Evolutionary conservation across 2,797 vertebrate species (phyloP).

Genomic region (Rhinophrynus dorsalis): DNA sequence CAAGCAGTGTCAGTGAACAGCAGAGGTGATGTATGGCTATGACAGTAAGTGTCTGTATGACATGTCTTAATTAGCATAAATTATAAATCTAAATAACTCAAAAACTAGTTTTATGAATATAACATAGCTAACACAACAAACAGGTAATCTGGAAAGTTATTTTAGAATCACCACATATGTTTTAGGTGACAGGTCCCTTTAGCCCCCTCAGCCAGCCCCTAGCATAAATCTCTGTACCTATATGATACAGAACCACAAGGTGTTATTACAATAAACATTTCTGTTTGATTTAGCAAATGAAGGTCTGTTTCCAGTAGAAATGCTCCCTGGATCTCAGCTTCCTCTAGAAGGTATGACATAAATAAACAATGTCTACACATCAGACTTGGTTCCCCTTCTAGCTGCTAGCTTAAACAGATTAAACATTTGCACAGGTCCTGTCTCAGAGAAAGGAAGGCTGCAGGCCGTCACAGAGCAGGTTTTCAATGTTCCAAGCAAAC

Average conservation of each 20-base stretch:
- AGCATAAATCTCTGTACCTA: too few relatives aligned
- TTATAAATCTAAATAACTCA: too few relatives aligned
- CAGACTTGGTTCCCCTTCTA: slow-evolving; percentile 27
- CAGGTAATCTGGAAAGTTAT: too few relatives aligned
- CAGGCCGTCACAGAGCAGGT: slow-evolving; percentile 9
- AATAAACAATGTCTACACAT: slow-evolving; percentile 36
- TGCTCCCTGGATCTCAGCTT: slow-evolving; percentile 1
- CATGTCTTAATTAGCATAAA: too few relatives aligned
- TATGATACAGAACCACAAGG: slow-evolving; percentile 8
- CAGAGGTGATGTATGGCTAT: too few relatives aligned
- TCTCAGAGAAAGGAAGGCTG: slow-evolving; percentile 3
- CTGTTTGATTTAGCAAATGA: slow-evolving; percentile 41
- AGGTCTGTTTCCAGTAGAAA: not conserved
- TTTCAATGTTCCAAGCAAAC: slow-evolving; percentile 39
- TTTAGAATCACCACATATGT: too few relatives aligned
- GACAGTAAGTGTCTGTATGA: too few relatives aligned
- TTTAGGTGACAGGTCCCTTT: too few relatives aligned
- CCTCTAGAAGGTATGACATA: slow-evolving; percentile 24
- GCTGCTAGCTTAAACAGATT: slow-evolving; percentile 27
- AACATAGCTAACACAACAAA: too few relatives aligned
- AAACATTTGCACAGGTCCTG: slow-evolving; percentile 34
- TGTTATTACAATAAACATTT: slow-evolving; percentile 24
- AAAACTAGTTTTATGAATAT: too few relatives aligned
- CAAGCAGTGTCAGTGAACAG: too few relatives aligned
- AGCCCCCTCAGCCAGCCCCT: too few relatives aligned